Base-by-base conservation (phyloP, 2,888 invertebrate species). In the Agrilus cyanescens region DNA sequence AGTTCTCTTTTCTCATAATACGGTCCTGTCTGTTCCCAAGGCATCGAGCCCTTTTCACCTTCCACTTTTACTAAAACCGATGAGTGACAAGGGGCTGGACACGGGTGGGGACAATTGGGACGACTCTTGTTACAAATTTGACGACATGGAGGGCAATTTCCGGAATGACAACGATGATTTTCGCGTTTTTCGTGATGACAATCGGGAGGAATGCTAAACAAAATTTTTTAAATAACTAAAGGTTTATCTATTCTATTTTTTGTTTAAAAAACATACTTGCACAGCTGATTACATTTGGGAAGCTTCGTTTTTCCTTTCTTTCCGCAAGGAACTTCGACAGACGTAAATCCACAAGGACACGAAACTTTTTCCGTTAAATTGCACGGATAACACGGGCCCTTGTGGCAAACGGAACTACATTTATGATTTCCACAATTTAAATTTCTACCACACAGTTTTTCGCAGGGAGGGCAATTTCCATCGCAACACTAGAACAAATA, bases 391-490 rank as follows among this genome's bases (percentile, higher is more conserved):
- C 91, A 91, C 0, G 81, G 82, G 0, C 89, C 87, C 49, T 73
- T 74, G 57, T 91, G 90, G 60, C 90, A 90, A 7, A 82, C 73
- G 36, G 80, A 82, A 3, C 73, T 67, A 57, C 90, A 91, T 62
- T 88, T 90, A 64, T 95, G 95, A 46, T 86, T 84, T 12, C 85
- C 81, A 63, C 95, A 95, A 20, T 80, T 80, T 7, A 95, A 67
- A 1, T 79, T 79, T 55, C 83, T 83, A 31, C 85, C 85, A 63
- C 95, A 96, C 0, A 76, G 67, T 62, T 88, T 87, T 56, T 88
- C 87, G 61, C 91, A 91, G 0, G 82, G 78, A 4, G 83, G 80
- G 58, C 91, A 91, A 56, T 78, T 78, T 2, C 85, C 85, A 63
- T 84, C 82, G 63, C 91, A 93, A 59, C 91, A 93, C 80, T 82